Base-by-base conservation (phyloP, 2,888 invertebrate genomes). In the Drosophila cracens region DNA sequence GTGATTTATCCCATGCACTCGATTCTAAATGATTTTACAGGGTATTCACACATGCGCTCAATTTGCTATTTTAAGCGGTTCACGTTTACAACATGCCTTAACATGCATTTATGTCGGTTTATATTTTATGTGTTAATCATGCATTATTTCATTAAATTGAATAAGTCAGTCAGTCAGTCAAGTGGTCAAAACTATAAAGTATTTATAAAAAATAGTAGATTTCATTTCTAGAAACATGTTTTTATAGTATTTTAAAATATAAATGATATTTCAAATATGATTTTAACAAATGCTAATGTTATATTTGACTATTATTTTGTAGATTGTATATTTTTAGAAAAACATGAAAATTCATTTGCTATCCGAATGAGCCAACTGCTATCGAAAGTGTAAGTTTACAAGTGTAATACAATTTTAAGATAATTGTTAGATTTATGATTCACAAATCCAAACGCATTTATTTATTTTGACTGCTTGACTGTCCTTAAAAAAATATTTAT, bases 1-100 rank as follows among this genome's bases (percentile, higher is more conserved):
- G 79, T 87, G 74, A 66, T 62, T 63, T 59, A 48, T 51, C 18
- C 38, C 40, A 68, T 81, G 72, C 78, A 36, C 6, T 16, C 18
- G 10, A 53, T 4, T 16, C 40, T 49, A 76, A 18, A 72, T 51
- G 70, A 59, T 61, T 61, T 62, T 78, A 76, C 64, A 67, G 67
- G 61, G 61, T 58, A 63, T 76, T 62, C 8, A 7, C 43, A 16
- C 78, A 63, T 78, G 73, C 65, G n/a, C 1, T 11, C 34, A 10
- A 13, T 38, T 33, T 69, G 5, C 13, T 6, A 36, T 52, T 13
- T 58, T 10, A 46, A 46, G 33, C 33, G 29, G 13, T 66, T 58
- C 49, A 62, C 51, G 48, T 62, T 78, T 78, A 78, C 63, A 46
- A 16, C 78, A 77, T 29, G 69, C 66, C 29, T 57, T 27, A 4